Conservation (phyloP, 2,113 vertebrate species). For the Malurus alboscapulatus region DNA sequence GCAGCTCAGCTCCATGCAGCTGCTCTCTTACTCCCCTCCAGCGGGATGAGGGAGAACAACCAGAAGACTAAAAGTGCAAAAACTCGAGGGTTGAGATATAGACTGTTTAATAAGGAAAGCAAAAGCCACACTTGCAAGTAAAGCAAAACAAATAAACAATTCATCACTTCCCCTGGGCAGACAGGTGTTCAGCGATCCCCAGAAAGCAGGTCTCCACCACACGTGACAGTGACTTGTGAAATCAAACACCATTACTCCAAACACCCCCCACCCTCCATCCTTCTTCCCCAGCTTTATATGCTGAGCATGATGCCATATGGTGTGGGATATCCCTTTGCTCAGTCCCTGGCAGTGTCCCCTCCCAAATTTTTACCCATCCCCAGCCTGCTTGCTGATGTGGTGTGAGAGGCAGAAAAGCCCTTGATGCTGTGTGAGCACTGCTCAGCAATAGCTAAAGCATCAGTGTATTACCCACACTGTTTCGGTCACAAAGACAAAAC, state of each 20-base stretch:
- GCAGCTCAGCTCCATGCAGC: neutral
- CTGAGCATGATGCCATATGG: neutral
- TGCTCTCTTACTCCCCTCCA: accelerated
- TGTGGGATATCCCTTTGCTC: neutral
- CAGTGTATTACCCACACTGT: accelerated
- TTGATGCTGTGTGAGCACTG: neutral
- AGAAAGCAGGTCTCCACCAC: neutral
- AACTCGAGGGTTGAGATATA: neutral
- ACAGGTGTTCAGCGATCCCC: neutral
- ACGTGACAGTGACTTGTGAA: accelerated
- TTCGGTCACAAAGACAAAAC: neutral
- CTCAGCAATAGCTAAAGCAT: neutral
- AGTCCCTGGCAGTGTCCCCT: accelerated
- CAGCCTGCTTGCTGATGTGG: neutral
- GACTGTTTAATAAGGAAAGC: neutral
- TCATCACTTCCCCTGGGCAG: neutral
- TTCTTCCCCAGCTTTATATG: neutral
- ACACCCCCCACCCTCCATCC: neutral
- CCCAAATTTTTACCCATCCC: neutral
- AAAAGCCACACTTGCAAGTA: neutral
- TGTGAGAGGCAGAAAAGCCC: neutral
- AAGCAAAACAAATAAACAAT: neutral
- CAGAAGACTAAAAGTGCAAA: neutral
- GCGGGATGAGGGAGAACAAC: neutral
- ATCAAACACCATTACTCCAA: neutral